Conservation (phyloP, 2,888 invertebrate species). For the Hyposoter dolosus region DNA sequence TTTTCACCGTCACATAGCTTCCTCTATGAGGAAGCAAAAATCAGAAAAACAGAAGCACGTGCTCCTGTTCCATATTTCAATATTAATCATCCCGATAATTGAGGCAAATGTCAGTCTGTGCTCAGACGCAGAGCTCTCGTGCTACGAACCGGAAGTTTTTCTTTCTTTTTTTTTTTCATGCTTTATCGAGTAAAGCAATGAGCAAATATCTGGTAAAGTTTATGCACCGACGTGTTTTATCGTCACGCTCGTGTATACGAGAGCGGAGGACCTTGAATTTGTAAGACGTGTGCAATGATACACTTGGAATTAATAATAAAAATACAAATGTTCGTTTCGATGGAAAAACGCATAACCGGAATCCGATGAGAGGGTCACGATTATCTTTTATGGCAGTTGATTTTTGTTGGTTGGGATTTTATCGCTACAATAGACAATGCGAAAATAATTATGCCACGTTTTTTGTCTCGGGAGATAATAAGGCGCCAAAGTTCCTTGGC, state of each 20-base stretch:
- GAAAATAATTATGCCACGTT: constrained; percentile 15
- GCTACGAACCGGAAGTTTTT: constrained; percentile 4
- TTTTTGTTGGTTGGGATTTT: not conserved
- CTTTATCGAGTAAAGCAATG: not conserved
- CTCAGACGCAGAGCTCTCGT: not conserved
- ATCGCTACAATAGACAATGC: not conserved
- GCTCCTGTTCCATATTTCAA: not conserved
- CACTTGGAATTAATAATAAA: not conserved
- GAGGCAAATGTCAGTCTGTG: not conserved
- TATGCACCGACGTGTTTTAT: constrained; percentile 21
- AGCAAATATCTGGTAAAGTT: not conserved
- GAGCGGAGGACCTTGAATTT: constrained; percentile 50
- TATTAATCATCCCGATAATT: not conserved
- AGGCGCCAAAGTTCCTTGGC: constrained; percentile 36
- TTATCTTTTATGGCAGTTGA: not conserved
- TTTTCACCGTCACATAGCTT: too few species aligned
- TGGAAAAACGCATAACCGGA: constrained; percentile 40
- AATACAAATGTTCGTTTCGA: not conserved
- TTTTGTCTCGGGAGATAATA: constrained; percentile 22
- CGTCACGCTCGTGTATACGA: constrained; percentile 22
- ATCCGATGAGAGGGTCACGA: constrained; percentile 12
- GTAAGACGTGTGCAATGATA: not conserved
- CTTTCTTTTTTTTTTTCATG: not conserved
- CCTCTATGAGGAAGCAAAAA: too few species aligned
- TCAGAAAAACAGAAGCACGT: not conserved